Evolutionary conservation across 2,797 vertebrate genomes (phyloP).

Genomic region (Nannoperca australis): DNA sequence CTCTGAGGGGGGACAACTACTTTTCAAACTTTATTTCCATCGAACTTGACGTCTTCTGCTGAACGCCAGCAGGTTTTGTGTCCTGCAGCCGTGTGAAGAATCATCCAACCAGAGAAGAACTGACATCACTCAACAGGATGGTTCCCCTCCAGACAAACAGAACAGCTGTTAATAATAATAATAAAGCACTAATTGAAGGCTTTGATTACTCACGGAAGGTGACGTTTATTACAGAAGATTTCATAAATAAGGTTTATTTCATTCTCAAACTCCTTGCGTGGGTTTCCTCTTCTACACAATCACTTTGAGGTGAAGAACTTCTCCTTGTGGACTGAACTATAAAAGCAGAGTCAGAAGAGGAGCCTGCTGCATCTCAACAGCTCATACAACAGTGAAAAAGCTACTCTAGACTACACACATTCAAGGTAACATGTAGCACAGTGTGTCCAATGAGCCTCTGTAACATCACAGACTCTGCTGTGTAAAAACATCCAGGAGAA

Average conservation of each 20-base stretch:
- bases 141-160: not conserved
- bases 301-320: not conserved
- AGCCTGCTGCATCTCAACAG: conserved; percentile 23
- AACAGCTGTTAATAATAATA: not conserved
- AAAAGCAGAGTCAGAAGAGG: conserved; percentile 37
- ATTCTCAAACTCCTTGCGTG: not conserved
- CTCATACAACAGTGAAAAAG: conserved; percentile 64
- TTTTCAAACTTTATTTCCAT: too few relatives aligned
- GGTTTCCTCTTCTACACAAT: not conserved
- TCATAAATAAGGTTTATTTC: conserved; percentile 48
- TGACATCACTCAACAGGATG: not conserved
- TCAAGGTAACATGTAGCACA: conserved; percentile 1
- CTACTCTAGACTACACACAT: conserved; percentile 43
- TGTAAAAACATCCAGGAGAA: too few relatives aligned
- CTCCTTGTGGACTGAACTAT: conserved; percentile 10
- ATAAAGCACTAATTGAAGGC: not conserved
- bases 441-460: conserved; percentile 18
- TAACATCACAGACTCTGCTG: too few relatives aligned
- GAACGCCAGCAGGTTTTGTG: not conserved
- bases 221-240: conserved; percentile 69
- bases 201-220: conserved; percentile 3
- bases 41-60: not conserved
- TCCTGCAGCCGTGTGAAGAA: not conserved
- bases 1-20: too few relatives aligned
- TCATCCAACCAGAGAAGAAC: not conserved